Conservation (phyloP, 2,113 vertebrate species). For the Steatornis caripensis region DNA sequence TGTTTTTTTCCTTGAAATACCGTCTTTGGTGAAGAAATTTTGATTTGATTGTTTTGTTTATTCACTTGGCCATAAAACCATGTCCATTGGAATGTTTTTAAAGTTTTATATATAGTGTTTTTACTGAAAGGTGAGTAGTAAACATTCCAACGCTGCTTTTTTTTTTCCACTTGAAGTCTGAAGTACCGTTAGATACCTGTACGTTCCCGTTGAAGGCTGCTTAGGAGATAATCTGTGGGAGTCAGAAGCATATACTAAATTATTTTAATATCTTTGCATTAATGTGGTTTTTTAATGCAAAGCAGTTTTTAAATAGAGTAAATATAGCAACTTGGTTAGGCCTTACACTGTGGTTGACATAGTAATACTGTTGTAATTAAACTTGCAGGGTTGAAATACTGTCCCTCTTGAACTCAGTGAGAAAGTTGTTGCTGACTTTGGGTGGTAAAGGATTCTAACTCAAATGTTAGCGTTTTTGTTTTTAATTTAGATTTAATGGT, state of each 20-base stretch:
- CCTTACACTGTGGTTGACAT: neutral
- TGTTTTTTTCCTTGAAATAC: neutral
- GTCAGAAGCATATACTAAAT: neutral
- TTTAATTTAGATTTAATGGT: neutral
- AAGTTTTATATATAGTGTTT: neutral
- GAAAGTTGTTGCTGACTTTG: neutral
- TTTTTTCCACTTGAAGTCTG: neutral
- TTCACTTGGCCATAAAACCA: neutral
- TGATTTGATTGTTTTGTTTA: neutral
- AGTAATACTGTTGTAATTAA: neutral
- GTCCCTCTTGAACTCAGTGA: neutral
- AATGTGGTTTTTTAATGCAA: neutral
- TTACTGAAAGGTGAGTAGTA: neutral
- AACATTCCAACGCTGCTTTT: neutral
- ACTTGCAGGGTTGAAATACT: neutral
- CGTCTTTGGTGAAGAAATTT: neutral
- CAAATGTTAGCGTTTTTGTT: neutral
- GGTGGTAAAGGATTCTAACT: neutral
- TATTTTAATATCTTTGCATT: neutral
- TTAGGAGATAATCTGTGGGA: neutral
- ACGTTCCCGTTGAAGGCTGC: neutral
- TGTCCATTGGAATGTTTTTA: neutral
- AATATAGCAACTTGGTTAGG: neutral
- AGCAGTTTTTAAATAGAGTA: neutral
- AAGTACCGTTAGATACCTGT: neutral